Base-by-base conservation (phyloP, 2,113 vertebrate species). In the Alethe diademata region DNA sequence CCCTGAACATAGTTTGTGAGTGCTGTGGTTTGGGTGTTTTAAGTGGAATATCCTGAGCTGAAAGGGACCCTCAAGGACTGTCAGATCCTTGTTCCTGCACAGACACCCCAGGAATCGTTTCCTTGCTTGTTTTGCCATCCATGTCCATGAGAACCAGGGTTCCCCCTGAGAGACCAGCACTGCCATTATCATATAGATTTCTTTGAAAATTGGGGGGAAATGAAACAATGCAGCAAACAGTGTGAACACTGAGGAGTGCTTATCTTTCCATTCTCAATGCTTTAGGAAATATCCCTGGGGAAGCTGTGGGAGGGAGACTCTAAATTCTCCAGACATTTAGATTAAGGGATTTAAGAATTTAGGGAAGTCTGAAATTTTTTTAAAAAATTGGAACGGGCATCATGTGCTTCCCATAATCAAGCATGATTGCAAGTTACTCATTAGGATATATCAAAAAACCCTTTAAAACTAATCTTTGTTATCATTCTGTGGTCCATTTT, bases 211-310 rank as follows among this genome's bases (percentile, higher is more conserved):
- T n/a, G 51, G 48, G 85, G 78, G 82, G 73, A 36, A 92, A 92
- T 19, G 56, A 31, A 88, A 88, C 92, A 88, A 74, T 71, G 75
- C 81, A 72, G 58, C 66, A 33, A 94, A 35, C 56, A 36, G 64
- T n/a, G 54, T 48, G 85, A 95, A 54, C 50, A 28, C 57, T 66
- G 62, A 50, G 51, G 42, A 82, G 40, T 3, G 36, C 92, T 95
- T 83, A 83, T 90, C 90, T 90, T 43, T 38, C 38, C 50, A 31
- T 76, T 74, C 71, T 79, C 43, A 74, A 28, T 22, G 56, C 64
- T 13, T 66, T 48, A 80, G 82, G 82, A 96, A 95, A 80, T 90
- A 80, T 43, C 78, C 40, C 72, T 38, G 56, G 90, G 92, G 93
- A 94, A 90, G 56, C 88, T 72, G 76, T 62, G 69, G 86, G 86